A percentile compares a stretch with the other conserved stretches of the same genome.
Conservation (phyloP, 2,797 vertebrate genomes). For the Eulemur mongoz region DNA sequence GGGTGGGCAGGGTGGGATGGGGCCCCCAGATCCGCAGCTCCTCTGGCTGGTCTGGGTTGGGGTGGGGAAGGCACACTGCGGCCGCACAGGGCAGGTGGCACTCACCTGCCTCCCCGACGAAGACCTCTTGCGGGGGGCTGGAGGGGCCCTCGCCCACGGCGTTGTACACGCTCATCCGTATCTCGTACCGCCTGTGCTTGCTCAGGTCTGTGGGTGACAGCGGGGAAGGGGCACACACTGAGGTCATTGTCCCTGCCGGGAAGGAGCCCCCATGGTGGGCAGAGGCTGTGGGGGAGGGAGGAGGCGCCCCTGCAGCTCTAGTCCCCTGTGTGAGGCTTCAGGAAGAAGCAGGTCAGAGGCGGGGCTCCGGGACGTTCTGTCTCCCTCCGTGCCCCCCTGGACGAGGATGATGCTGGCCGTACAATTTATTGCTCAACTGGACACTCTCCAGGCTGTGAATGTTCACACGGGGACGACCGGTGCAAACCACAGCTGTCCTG, state of each 20-base stretch:
- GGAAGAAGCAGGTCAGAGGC: neutral
- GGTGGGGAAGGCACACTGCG: neutral
- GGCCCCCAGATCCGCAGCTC: fast-evolving
- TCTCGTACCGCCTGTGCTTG: constrained; percentile 97
- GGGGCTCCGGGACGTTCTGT: fast-evolving
- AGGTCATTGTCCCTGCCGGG: neutral
- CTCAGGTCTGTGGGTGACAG: constrained; percentile 88
- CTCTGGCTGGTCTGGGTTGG: neutral
- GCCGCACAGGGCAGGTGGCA: fast-evolving
- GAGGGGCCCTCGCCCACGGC: constrained; percentile 94
- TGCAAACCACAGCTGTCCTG: neutral
- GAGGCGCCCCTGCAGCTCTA: fast-evolving
- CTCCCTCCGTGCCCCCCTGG: neutral
- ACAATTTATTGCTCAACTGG: neutral
- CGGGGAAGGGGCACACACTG: neutral
- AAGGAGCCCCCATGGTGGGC: fast-evolving
- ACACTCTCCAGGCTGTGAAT: fast-evolving
- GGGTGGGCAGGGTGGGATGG: fast-evolving
- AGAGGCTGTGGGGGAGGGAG: neutral
- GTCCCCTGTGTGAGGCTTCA: neutral
- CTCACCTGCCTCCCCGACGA: constrained; percentile 96
- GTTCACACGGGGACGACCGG: neutral
- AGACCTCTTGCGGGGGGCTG: constrained; percentile 95
- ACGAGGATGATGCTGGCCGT: fast-evolving
- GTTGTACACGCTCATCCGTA: constrained; percentile 96